Conservation (phyloP, 2,797 vertebrate genomes). For the Darevskia nairensis region DNA sequence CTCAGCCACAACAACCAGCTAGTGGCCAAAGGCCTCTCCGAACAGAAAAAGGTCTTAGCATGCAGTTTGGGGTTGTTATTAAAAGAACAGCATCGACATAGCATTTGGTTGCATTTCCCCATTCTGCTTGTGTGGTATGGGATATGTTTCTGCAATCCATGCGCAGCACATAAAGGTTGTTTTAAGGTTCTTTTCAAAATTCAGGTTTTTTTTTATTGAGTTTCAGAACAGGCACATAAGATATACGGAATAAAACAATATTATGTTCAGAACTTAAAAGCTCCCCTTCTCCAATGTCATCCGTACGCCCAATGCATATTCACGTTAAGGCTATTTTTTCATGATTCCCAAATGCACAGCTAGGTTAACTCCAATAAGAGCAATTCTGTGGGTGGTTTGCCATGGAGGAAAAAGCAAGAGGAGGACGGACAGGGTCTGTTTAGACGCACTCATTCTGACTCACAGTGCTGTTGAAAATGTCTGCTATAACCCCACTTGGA, state of each 20-base stretch:
- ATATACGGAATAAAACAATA: too few species aligned
- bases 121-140: background rate
- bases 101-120: background rate
- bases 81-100: background rate
- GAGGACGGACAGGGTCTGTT: background rate
- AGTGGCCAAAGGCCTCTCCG: too few species aligned
- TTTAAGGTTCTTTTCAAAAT: background rate
- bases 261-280: too few species aligned
- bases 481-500: background rate
- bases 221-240: too few species aligned
- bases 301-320: too few species aligned
- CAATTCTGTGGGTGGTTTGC: background rate
- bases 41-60: too few species aligned
- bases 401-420: too few species aligned
- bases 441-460: background rate
- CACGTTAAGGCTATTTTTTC: too few species aligned
- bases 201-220: too few species aligned
- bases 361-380: background rate
- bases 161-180: background rate
- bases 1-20: too few species aligned
- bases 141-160: background rate
- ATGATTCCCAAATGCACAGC: too few species aligned
- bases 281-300: too few species aligned
- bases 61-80: background rate
- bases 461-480: background rate